Conservation (phyloP, 2,888 invertebrate species). For the Empis stercorea region DNA sequence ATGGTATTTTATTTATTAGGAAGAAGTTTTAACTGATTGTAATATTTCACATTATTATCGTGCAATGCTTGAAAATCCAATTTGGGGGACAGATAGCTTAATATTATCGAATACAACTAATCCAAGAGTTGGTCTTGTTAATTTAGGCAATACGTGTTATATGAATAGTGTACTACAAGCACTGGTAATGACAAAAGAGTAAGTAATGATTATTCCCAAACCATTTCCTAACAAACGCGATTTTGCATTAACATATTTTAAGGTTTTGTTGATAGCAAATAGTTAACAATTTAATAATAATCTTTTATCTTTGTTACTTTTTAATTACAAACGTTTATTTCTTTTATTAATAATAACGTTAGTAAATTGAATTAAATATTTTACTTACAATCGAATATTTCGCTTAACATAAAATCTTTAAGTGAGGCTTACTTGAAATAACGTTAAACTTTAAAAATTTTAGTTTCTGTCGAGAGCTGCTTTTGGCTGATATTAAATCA, state of each 20-base stretch:
- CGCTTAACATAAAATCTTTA: no score
- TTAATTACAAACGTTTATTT: no score
- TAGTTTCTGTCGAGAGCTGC: conserved; percentile 55
- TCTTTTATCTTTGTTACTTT: no score
- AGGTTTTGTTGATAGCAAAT: background rate
- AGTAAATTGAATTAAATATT: no score
- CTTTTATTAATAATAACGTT: no score
- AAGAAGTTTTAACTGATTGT: conserved; percentile 36
- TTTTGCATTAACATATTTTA: background rate
- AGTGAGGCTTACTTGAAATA: no score
- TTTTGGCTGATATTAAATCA: conserved; percentile 41
- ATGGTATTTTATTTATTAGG: conserved; percentile 15
- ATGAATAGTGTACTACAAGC: conserved; percentile 82
- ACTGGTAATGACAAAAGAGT: conserved; percentile 65
- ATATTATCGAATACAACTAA: conserved; percentile 20
- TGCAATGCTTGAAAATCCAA: conserved; percentile 25
- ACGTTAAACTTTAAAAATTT: no score
- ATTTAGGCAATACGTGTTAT: conserved; percentile 80
- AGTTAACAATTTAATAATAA: no score
- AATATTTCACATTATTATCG: conserved; percentile 38
- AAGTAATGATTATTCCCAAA: no score
- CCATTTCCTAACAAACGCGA: background rate
- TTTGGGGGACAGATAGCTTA: conserved; percentile 27
- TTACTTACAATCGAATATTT: no score
- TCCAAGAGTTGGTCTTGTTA: conserved; percentile 54